These are phyloP conservation scores for Bovichtus diacanthus DNA, from an alignment of 2,797 vertebrate genomes.

Conservation along the genomic window DNA sequence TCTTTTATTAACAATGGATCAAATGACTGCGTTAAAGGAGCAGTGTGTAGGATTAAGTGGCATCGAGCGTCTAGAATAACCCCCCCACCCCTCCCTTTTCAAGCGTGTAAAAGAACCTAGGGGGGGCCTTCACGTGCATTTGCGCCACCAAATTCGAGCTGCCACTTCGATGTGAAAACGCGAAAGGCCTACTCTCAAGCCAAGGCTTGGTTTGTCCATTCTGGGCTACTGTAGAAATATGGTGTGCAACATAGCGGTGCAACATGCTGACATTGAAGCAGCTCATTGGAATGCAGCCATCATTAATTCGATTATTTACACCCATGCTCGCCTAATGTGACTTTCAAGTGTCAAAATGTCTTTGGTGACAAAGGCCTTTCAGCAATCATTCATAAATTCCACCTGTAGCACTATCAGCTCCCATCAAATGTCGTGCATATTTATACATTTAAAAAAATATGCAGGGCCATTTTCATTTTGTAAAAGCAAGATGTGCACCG, in stretches of 20 bases:
- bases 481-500: neutral
- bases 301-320: slow-evolving; percentile 3
- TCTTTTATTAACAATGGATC: neutral
- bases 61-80: no score
- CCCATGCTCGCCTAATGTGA: neutral
- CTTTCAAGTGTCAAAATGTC: neutral
- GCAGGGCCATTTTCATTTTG: neutral
- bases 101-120: no score
- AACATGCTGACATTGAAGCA: no score
- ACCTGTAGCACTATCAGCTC: neutral
- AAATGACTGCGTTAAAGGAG: neutral
- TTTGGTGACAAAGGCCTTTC: neutral
- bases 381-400: neutral
- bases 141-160: no score
- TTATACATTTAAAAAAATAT: neutral
- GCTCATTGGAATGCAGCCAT: neutral
- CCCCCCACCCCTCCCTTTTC: no score
- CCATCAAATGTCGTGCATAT: slow-evolving; percentile 1
- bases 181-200: no score
- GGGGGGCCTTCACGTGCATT: no score
- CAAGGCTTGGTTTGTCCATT: no score
- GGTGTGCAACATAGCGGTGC: no score
- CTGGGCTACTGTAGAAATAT: no score
- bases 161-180: no score
- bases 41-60: no score